These are phyloP conservation scores for Akabosia matsudoensis DNA, from an alignment of 1,140 invertebrate species.

Conservation along the genomic window DNA sequence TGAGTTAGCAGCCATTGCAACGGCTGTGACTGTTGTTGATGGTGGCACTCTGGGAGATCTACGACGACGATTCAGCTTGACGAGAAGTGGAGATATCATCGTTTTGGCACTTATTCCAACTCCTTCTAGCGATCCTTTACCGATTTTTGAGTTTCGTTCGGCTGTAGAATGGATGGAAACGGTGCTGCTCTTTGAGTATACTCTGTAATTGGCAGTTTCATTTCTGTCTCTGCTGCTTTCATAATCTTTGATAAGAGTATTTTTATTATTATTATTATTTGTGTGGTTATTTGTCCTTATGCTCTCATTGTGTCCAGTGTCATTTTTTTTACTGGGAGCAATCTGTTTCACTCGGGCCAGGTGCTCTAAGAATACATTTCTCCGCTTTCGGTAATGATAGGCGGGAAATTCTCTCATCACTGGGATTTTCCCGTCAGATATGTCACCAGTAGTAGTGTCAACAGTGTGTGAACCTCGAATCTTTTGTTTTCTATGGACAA, in stretches of 20 bases:
- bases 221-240: not conserved
- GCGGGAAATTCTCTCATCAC: constrained; percentile 17
- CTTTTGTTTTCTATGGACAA: constrained; percentile 22
- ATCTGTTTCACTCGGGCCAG: not conserved
- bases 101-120: constrained; percentile 5
- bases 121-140: not conserved
- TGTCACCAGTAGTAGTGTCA: not conserved
- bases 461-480: not conserved
- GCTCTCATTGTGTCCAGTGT: not conserved
- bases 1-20: not conserved
- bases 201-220: not conserved
- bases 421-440: constrained; percentile 1
- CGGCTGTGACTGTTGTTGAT: not conserved
- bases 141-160: not conserved
- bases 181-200: not conserved
- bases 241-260: not conserved
- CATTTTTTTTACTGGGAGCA: not conserved
- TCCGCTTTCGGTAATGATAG: constrained; percentile 10
- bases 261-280: not conserved
- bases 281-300: not conserved
- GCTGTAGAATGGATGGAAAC: not conserved
- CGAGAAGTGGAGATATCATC: not conserved
- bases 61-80: not conserved
- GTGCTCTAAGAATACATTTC: not conserved
- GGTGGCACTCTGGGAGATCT: too few relatives aligned